Evolutionary conservation across 2,888 invertebrate species (phyloP).

Genomic region (Lochmaea capreae): DNA sequence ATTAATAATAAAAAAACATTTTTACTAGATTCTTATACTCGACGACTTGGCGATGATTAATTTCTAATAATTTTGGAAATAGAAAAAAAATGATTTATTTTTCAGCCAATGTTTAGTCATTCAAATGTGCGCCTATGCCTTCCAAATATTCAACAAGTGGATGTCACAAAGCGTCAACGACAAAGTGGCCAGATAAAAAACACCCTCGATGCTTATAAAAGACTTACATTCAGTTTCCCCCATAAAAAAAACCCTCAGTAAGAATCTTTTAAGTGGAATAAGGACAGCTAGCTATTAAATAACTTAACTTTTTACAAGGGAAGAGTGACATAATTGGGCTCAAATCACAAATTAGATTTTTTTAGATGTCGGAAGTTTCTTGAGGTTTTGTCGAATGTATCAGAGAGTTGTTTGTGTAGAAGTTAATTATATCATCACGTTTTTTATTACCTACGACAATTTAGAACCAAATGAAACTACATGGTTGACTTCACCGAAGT

Average conservation of each 20-base stretch:
- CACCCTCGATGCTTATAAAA: constrained; percentile 65
- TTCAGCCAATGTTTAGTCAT: background rate
- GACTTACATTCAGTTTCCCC: constrained; percentile 59
- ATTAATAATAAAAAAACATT: too few relatives aligned
- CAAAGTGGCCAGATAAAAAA: constrained; percentile 66
- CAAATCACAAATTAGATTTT: constrained; percentile 27
- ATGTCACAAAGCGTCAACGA: constrained; percentile 65
- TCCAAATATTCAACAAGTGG: constrained; percentile 62
- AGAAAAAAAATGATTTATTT: too few relatives aligned
- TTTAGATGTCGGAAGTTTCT: constrained; percentile 11
- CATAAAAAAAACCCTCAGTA: constrained; percentile 49
- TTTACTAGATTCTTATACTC: too few relatives aligned
- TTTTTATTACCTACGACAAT: constrained; percentile 1
- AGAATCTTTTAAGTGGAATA: constrained; percentile 54
- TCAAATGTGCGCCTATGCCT: constrained; percentile 32
- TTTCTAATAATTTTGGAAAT: too few relatives aligned
- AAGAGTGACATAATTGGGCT: constrained; percentile 54
- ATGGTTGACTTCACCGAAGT: background rate
- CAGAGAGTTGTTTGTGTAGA: background rate
- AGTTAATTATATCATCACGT: background rate
- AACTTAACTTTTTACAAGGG: constrained; percentile 53
- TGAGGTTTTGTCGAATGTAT: constrained; percentile 1
- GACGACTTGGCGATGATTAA: too few relatives aligned
- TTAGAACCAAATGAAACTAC: background rate
- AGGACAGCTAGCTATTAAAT: constrained; percentile 54